Conservation (phyloP, 2,888 invertebrate species). For the Pseudanteris insignis region DNA sequence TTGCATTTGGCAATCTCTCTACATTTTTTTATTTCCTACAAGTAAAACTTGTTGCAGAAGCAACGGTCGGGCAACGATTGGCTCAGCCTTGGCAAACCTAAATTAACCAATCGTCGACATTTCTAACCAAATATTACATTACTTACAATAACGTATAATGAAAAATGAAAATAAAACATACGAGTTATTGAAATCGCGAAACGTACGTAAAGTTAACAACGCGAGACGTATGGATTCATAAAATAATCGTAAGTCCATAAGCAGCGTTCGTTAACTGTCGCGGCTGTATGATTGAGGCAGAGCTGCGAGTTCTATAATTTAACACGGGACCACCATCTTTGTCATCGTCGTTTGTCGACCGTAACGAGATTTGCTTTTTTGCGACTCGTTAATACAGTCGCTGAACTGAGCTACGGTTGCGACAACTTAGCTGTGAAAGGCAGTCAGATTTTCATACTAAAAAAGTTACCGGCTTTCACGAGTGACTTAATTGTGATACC, state of each 20-base stretch:
- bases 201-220: too few relatives aligned
- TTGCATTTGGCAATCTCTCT: too few relatives aligned
- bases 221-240: too few relatives aligned
- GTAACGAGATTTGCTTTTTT: conserved; percentile 46
- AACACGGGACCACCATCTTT: conserved; percentile 52
- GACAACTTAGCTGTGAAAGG: conserved; percentile 44
- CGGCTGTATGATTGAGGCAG: conserved; percentile 43
- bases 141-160: too few relatives aligned
- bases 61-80: too few relatives aligned
- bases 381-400: conserved; percentile 42
- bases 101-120: too few relatives aligned
- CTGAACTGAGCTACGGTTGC: conserved; percentile 43
- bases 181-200: too few relatives aligned
- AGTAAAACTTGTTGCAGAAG: too few relatives aligned
- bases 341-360: conserved; percentile 57
- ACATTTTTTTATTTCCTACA: too few relatives aligned
- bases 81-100: too few relatives aligned
- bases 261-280: conserved; percentile 50
- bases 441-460: conserved; percentile 43
- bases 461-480: conserved; percentile 41
- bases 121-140: too few relatives aligned
- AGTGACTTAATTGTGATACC: conserved; percentile 39
- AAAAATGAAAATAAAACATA: too few relatives aligned
- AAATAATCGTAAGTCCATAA: conserved; percentile 51
- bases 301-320: conserved; percentile 54